Evolutionary conservation across 2,113 vertebrate genomes (phyloP).

Genomic region (Chrysochloris asiatica): DNA sequence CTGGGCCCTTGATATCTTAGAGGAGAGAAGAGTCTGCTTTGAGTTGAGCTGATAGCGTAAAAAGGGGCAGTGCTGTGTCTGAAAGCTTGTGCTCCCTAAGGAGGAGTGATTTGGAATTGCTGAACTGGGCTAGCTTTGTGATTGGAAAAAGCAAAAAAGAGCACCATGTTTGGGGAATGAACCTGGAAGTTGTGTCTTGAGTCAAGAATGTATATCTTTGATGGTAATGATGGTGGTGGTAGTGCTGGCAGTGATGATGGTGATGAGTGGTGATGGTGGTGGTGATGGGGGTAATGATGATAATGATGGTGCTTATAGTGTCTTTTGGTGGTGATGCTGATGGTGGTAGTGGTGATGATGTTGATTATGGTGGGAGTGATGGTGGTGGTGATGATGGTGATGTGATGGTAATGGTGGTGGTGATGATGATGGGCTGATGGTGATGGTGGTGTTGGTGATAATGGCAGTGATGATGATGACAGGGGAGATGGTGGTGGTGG

Average conservation of each 20-base stretch:
- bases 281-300: not conserved
- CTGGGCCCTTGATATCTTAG: not conserved
- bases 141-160: not conserved
- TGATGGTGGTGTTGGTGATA: accelerated
- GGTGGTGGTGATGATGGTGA: not conserved
- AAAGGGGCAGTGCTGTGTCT: not conserved
- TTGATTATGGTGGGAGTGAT: not conserved
- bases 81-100: not conserved
- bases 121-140: no score
- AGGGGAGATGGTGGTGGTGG: not conserved
- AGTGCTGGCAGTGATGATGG: not conserved
- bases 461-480: not conserved
- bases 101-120: not conserved
- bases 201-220: accelerated
- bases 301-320: not conserved
- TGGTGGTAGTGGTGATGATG: not conserved
- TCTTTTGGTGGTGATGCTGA: accelerated
- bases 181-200: not conserved
- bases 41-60: not conserved
- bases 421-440: not conserved
- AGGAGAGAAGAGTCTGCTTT: not conserved
- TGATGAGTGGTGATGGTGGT: no score
- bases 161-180: not conserved
- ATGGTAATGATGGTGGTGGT: not conserved
- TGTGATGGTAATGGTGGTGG: not conserved